Conservation (phyloP, 2,113 vertebrate species). For the Passer domesticus region DNA sequence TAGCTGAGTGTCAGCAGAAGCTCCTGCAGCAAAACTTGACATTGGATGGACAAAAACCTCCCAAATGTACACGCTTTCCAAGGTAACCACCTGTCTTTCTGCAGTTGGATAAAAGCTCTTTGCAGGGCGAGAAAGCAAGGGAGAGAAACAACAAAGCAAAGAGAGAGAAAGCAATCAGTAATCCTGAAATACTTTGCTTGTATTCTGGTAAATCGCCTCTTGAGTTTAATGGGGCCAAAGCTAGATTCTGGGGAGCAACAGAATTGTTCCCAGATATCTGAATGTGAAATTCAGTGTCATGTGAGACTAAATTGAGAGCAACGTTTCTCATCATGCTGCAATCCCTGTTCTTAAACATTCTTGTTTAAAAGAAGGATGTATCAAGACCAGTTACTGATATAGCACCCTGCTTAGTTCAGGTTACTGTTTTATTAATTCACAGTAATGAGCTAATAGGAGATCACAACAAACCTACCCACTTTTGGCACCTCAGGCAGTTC, state of each 20-base stretch:
- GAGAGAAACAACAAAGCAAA: neutral
- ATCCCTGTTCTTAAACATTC: neutral
- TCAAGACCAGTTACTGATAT: neutral
- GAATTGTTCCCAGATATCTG: neutral
- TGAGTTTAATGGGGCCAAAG: neutral
- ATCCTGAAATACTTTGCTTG: neutral
- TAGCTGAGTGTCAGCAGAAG: neutral
- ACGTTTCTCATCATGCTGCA: neutral
- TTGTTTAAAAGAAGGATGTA: neutral
- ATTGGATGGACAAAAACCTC: neutral
- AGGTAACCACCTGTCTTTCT: neutral
- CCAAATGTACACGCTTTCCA: neutral
- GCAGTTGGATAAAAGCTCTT: neutral
- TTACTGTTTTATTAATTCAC: conserved; percentile 13
- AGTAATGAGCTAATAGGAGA: conserved; percentile 9
- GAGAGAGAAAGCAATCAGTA: neutral
- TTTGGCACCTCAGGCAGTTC: neutral
- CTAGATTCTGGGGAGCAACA: neutral
- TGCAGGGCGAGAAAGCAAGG: neutral
- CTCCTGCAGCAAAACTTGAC: neutral
- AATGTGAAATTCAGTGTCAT: neutral
- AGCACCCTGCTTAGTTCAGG: neutral
- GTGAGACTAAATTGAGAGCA: neutral
- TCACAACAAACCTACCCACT: neutral
- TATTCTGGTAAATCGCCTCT: neutral